phyloP scores from a whole-genome alignment of 2,797 vertebrate genomes.

The Hozukius guyotensis region DNA sequence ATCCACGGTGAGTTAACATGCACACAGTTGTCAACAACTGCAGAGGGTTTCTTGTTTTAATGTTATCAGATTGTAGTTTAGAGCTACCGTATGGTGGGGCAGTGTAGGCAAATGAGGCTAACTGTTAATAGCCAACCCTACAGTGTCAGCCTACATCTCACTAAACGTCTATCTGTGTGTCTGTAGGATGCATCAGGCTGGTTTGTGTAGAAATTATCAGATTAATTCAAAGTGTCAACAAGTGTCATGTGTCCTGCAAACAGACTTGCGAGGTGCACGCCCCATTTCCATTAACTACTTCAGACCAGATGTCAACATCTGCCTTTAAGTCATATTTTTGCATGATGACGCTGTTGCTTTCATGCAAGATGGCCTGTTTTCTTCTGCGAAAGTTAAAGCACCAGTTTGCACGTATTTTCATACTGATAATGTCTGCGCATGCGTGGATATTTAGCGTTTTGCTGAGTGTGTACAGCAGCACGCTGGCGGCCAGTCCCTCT shows the following conservation, averaged over 20 bases:
- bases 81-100: constrained; percentile 31
- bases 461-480: constrained; percentile 38
- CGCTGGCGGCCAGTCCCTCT: constrained; percentile 23
- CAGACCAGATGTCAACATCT: constrained; percentile 7
- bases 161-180: neutral
- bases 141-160: neutral
- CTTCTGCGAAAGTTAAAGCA: neutral
- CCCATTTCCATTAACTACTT: neutral
- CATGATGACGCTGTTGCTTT: neutral
- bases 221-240: constrained; percentile 23
- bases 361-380: neutral
- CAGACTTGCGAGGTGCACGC: neutral
- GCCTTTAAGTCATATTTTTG: neutral
- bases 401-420: neutral
- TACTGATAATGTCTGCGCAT: constrained; percentile 31
- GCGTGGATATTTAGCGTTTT: constrained; percentile 36
- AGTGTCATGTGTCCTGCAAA: constrained; percentile 6
- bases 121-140: neutral
- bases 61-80: neutral
- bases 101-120: neutral
- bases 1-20: constrained; percentile 20
- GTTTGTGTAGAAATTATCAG: neutral
- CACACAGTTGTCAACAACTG: neutral
- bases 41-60: neutral
- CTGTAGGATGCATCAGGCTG: neutral